These are phyloP conservation scores for Lasioglossum albipes DNA, from an alignment of 1,140 invertebrate genomes.

Conservation along the genomic window DNA sequence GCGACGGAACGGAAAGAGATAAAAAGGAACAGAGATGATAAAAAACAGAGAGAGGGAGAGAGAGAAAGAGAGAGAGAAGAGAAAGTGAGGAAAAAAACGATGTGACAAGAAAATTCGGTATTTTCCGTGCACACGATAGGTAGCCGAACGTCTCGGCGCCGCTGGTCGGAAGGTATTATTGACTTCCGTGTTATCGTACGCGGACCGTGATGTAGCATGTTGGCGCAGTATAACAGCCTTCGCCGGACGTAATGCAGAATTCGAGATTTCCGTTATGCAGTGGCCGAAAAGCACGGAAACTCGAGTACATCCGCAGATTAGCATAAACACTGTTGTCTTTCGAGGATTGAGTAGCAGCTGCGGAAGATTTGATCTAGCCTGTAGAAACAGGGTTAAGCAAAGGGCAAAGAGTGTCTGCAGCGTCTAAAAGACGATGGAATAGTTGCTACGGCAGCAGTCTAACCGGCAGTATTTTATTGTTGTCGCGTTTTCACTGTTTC, in stretches of 20 bases:
- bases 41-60: no score
- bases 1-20: neutral
- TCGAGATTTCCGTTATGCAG: slow-evolving; percentile 23
- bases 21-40: no score
- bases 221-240: neutral
- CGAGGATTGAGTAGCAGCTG: slow-evolving; percentile 19
- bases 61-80: neutral
- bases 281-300: slow-evolving; percentile 18
- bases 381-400: slow-evolving; percentile 7
- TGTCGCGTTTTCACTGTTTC: no score
- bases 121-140: neutral
- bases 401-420: no score
- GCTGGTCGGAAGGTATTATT: neutral
- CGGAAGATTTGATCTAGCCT: neutral
- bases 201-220: neutral
- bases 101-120: slow-evolving; percentile 14
- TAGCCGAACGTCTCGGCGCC: neutral
- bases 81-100: no score
- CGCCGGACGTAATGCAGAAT: slow-evolving; percentile 10
- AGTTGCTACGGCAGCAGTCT: no score
- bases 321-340: slow-evolving; percentile 44
- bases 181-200: neutral
- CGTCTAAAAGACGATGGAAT: neutral
- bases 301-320: slow-evolving; percentile 18
- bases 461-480: no score